Conservation (phyloP, 2,113 vertebrate genomes). For the Lepisosteus osseus region DNA sequence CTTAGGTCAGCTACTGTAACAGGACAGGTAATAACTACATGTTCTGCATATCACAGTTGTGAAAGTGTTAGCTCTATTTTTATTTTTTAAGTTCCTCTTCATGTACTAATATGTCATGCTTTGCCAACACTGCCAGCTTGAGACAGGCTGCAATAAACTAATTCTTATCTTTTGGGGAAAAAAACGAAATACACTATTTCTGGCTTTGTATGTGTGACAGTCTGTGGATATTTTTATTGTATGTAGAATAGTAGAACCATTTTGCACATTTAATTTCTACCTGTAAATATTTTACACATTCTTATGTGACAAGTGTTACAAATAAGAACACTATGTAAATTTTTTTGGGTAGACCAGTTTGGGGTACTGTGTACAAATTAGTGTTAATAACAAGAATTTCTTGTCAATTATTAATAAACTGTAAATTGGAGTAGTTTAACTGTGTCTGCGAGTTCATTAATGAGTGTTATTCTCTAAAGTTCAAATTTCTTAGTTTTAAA, state of each 20-base stretch:
- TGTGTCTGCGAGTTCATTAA: not conserved
- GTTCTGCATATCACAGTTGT: too few relatives aligned
- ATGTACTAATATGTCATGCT: not conserved
- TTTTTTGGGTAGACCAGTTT: not conserved
- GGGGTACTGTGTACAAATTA: not conserved
- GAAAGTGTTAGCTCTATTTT: too few relatives aligned
- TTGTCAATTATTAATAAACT: constrained; percentile 12
- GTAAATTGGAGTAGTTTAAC: not conserved
- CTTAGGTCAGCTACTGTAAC: too few relatives aligned
- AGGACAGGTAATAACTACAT: too few relatives aligned
- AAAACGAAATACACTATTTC: not conserved
- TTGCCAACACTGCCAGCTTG: constrained; percentile 1
- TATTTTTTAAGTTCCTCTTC: not conserved
- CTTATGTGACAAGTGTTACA: not conserved
- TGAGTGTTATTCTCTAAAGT: not conserved
- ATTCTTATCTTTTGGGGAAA: not conserved
- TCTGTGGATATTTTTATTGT: constrained; percentile 1
- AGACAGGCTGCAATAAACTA: not conserved
- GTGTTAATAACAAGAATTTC: not conserved
- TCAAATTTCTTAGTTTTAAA: too few relatives aligned
- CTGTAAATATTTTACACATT: constrained; percentile 6
- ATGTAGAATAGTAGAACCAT: constrained; percentile 5
- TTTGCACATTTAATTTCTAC: not conserved
- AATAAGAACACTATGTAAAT: not conserved
- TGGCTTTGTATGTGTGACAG: constrained; percentile 1